Percentiles rank a stretch among this genome's conserved stretches.
Evolutionary conservation across 2,797 vertebrate genomes (phyloP).

Genomic region (Molossus alvarezi): DNA sequence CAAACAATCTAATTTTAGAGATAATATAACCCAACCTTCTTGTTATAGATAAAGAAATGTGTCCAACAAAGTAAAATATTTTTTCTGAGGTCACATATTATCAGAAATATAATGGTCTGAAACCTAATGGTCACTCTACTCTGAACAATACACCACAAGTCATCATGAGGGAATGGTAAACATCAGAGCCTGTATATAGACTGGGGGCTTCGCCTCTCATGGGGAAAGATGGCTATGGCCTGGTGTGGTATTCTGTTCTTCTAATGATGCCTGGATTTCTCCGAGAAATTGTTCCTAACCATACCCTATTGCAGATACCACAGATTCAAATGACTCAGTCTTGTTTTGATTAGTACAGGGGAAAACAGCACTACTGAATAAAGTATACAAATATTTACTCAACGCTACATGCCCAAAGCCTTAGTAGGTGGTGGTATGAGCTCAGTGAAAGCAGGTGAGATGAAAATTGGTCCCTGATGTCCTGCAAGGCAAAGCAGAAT

Average conservation of each 20-base stretch:
- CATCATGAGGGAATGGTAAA: not conserved
- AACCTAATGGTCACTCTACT: not conserved
- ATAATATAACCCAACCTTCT: not conserved
- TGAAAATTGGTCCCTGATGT: slow-evolving; percentile 79
- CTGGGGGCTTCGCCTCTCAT: not conserved
- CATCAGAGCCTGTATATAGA: not conserved
- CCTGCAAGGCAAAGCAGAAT: slow-evolving; percentile 77
- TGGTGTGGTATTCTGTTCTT: not conserved
- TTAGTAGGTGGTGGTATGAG: slow-evolving; percentile 65
- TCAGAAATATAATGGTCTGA: not conserved
- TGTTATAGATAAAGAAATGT: not conserved
- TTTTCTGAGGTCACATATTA: not conserved
- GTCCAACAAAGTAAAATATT: not conserved
- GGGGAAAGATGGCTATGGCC: not conserved
- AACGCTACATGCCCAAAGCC: slow-evolving; percentile 35
- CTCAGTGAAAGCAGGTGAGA: slow-evolving; percentile 72
- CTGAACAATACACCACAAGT: not conserved
- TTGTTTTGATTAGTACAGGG: slow-evolving; percentile 53
- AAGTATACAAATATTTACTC: slow-evolving; percentile 79
- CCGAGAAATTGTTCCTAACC: slow-evolving; percentile 13
- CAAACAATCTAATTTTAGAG: not conserved
- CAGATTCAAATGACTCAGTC: slow-evolving; percentile 30
- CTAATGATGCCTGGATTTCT: not conserved
- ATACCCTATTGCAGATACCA: not conserved
- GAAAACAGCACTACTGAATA: slow-evolving; percentile 59